phyloP scores from a whole-genome alignment of 2,888 invertebrate species.

The Trachelus stipa region DNA sequence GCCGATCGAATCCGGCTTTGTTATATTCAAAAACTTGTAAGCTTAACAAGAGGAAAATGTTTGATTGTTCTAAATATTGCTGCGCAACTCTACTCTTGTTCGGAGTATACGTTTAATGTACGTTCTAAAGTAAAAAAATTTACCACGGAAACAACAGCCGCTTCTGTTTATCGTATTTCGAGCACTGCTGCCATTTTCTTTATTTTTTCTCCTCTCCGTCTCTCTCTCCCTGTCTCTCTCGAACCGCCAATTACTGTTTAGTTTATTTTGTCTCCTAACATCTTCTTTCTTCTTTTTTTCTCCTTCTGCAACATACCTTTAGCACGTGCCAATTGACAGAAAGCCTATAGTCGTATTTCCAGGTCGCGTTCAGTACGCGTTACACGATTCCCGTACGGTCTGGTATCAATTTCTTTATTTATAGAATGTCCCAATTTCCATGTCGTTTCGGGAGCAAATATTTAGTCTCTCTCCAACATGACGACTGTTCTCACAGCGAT shows the following conservation, averaged over 20 bases:
- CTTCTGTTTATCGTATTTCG: background rate
- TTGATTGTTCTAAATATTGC: background rate
- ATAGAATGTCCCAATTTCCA: slow-evolving; percentile 48
- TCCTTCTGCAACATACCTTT: background rate
- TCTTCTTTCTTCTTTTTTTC: background rate
- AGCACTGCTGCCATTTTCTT: background rate
- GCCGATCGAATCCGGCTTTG: no score
- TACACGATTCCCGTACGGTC: background rate
- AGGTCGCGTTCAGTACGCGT: background rate
- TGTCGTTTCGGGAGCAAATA: slow-evolving; percentile 29
- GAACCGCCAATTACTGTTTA: background rate
- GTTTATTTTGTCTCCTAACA: background rate
- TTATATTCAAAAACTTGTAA: background rate
- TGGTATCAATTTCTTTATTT: slow-evolving; percentile 43
- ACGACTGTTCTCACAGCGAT: slow-evolving; percentile 36
- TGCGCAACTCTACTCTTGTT: background rate
- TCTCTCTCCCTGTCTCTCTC: background rate
- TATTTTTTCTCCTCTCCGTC: background rate
- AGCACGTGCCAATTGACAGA: background rate
- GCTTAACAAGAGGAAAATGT: background rate
- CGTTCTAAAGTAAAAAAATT: background rate
- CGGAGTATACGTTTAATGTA: background rate
- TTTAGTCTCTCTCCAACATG: slow-evolving; percentile 31
- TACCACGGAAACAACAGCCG: background rate
- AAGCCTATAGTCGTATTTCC: background rate